Base-by-base conservation (phyloP, 1,140 invertebrate species). In the Drosophila melanica region DNA sequence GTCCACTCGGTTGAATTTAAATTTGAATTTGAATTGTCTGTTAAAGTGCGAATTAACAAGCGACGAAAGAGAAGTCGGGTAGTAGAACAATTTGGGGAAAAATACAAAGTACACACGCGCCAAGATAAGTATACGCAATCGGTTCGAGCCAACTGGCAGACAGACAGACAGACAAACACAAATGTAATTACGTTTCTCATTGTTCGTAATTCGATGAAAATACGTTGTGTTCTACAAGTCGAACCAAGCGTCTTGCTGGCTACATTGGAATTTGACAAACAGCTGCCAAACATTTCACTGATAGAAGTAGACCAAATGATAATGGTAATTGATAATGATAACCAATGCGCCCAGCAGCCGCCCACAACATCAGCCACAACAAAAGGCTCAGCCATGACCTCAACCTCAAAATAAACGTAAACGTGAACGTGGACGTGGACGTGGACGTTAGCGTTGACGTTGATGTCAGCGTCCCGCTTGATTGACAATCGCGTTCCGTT, bases 271-370 rank as follows among this genome's bases (percentile, higher is more conserved):
- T 35, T 53, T 23, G 50, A 20, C 20, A 33, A 51, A 41, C 18
- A 14, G 37, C 33, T 58, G 63, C 30, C 14, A 50, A 33, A 3
- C n/a, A 51, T 33, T 33, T 10, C 16, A 33, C 35, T 23, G 48
- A 51, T 33, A 4, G 27, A 8, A 3, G 23, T 12, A 8, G 7
- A 33, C 18, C 20, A 47, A 47, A 47, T 33, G 53, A 57, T 45
- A 66, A 57, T 41, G 53, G 58, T 72, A 66, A 72, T 51, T 72
- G 62, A 65, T 66, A 66, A 66, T 66, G 53, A 72, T 72, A 66
- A 58, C 9, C 55, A 10, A 30, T 23, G 8, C n/a, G n/a, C 47
- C 16, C 27, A 69, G 47, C 65, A 60, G 55, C 48, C 66, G 27
- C 8, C 45, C 23, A 35, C 51, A 27, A 30, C 23, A 42, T 5